phyloP scores from a whole-genome alignment of 1,140 invertebrate genomes.

The Zaprionus kolodkinae region DNA sequence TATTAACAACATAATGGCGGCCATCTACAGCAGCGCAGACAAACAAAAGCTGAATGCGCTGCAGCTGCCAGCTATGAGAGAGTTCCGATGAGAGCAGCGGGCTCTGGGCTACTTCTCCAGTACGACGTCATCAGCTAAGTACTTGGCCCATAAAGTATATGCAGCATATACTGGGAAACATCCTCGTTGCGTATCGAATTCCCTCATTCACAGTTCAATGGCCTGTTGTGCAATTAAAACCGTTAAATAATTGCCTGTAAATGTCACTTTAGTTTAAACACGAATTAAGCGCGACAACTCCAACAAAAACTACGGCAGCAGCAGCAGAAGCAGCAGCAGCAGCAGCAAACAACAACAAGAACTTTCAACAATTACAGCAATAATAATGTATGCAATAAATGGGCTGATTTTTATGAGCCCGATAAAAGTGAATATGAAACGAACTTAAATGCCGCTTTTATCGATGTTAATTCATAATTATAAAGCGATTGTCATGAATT shows the following conservation, averaged over 20 bases:
- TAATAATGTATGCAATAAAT: slow-evolving; percentile 73
- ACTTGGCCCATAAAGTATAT: not conserved
- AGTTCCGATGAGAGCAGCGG: no score
- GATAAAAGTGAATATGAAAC: slow-evolving; percentile 55
- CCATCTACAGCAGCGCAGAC: slow-evolving; percentile 17
- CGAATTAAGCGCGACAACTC: slow-evolving; percentile 63
- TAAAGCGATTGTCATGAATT: slow-evolving; percentile 66
- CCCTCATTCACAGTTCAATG: slow-evolving; percentile 55
- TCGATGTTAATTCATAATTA: slow-evolving; percentile 79
- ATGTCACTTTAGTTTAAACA: slow-evolving; percentile 72
- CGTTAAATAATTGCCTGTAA: slow-evolving; percentile 70
- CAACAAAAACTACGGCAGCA: slow-evolving; percentile 6
- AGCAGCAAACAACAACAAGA: not conserved
- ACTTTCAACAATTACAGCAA: slow-evolving; percentile 37
- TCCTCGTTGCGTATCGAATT: slow-evolving; percentile 41
- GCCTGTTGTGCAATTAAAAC: slow-evolving; percentile 65
- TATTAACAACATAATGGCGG: slow-evolving; percentile 49
- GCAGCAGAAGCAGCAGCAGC: not conserved
- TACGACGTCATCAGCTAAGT: slow-evolving; percentile 5
- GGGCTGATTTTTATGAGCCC: slow-evolving; percentile 55
- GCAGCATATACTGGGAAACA: slow-evolving; percentile 1
- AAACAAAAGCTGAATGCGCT: slow-evolving; percentile 37
- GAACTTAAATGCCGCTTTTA: slow-evolving; percentile 75
- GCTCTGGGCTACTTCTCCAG: no score
- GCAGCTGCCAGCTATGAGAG: not conserved